Percentiles rank a stretch among this genome's conserved stretches.
phyloP scores from a whole-genome alignment of 2,113 vertebrate species.

The Lates calcarifer region DNA sequence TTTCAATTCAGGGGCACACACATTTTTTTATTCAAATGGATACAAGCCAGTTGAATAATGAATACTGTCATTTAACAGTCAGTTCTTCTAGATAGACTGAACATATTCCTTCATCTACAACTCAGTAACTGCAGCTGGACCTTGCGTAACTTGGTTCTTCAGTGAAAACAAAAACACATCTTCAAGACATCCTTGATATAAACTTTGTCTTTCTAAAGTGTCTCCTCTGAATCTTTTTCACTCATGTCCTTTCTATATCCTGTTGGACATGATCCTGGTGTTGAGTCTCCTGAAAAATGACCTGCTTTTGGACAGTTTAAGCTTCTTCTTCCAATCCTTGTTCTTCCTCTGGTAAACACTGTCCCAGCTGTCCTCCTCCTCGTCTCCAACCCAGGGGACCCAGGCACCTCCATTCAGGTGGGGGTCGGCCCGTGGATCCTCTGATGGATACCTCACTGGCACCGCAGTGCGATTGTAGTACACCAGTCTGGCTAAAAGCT shows the following conservation, averaged over 20 bases:
- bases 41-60: constrained; percentile 1
- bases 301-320: constrained; percentile 90
- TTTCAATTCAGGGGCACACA: background rate
- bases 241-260: constrained; percentile 83
- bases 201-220: background rate
- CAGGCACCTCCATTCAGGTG: constrained; percentile 95
- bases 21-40: constrained; percentile 9
- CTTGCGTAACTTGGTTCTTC: background rate
- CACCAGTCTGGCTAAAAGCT: constrained; percentile 89
- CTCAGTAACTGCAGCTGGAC: background rate
- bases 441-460: constrained; percentile 93
- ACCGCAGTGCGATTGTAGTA: constrained; percentile 94
- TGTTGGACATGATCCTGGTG: constrained; percentile 94
- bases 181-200: background rate
- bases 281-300: constrained; percentile 95
- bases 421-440: constrained; percentile 94
- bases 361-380: constrained; percentile 86
- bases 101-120: background rate
- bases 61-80: background rate
- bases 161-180: background rate
- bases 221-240: background rate
- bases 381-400: constrained; percentile 94
- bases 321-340: constrained; percentile 85
- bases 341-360: constrained; percentile 77
- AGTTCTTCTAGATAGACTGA: constrained; percentile 15